Evolutionary conservation across 2,888 invertebrate species (phyloP), one percentile per base, ranked within the genome.

Genomic region (Petrolisthes cinctipes): DNA sequence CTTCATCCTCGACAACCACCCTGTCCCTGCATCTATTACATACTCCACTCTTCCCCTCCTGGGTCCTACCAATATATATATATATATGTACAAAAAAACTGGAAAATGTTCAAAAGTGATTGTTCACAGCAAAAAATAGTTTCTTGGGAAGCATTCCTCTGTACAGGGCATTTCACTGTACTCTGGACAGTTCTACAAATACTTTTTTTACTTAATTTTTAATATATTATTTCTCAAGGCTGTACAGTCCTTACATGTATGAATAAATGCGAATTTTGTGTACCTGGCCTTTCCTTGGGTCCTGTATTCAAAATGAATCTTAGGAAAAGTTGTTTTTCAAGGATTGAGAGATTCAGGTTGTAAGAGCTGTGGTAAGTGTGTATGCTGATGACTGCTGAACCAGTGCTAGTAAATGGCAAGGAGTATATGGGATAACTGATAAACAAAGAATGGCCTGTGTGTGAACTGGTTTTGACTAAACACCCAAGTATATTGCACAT

Each of bases 241-340:
- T 88, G 87, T 88, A 88, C 86, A 86, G 86, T 86, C 86, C 86
- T 78, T 86, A 86, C 80, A 88, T 88, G 87, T 88, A 88, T 88
- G 87, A 86, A 88, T 84, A 84, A 88, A 86, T 37, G 66, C 87
- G 81, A 84, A 71, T 86, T 88, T 88, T 88, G 71, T 86, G 86
- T 86, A 57, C 57, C 57, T 7, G 37, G 75, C 71, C 11, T 71
- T 82, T 82, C 9, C 56, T 23, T 76, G 7, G 7, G 7, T 20
- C 71, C 20, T 71, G 71, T 37, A 37, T 37, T 37, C 37, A 37
- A 37, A 37, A 37, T 37, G 37, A 37, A 37, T 37, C 37, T 37
- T 37, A n/a, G n/a, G 37, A 37, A 37, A 0, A 37, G 37, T 37
- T 37, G 37, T 37, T 37, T 37, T 37, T 37, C 37, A 37, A 37